Base-by-base conservation (phyloP, 1,140 invertebrate species). In the Ericerus pela region DNA sequence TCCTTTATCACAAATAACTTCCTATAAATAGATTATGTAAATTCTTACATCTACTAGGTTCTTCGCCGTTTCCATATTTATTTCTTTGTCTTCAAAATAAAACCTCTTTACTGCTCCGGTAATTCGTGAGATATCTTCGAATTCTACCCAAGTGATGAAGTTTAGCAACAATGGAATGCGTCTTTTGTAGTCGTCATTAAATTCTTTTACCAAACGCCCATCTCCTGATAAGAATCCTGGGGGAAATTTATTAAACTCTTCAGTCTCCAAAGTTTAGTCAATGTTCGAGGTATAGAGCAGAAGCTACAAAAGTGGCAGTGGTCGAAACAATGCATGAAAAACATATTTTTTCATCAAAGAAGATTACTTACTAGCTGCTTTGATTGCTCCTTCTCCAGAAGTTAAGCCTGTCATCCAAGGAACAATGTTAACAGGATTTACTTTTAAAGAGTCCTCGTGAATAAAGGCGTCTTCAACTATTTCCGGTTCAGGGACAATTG, bases 361-460 rank as follows among this genome's bases (percentile, higher is more conserved):
- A n/a, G n/a, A n/a, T n/a, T 47, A 24, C 58, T 57, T 63, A 80
- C 79, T 75, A 33, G 80, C 72, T 14, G 73, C 76, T 67, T 74
- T 76, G 26, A 85, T 64, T 26, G 79, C 71, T 5, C 82, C 83
- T 68, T 85, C 83, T 14, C 80, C 71, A 1, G 75, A 75, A 33
- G 72, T 84, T 0, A 81, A 61, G 2, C 83, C 82, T n/a, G 77
- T 76, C 59, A 87, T 75, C 72, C 79, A 77, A 0, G 80, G 81
- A 11, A 85, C 72, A 20, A 8, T 47, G 14, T 47, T 47, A 10
- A 47, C 20, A 5, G 20, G 11, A 47, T 47, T 24, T 54, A 47
- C 47, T n/a, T 54, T 8, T 4, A 52, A 20, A 10, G 22, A 37
- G 22, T 47, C 29, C 18, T 47, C 26, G 14, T 27, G 31, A 1